phyloP scores from a whole-genome alignment of 2,888 invertebrate species.

The Beris chalybata region DNA sequence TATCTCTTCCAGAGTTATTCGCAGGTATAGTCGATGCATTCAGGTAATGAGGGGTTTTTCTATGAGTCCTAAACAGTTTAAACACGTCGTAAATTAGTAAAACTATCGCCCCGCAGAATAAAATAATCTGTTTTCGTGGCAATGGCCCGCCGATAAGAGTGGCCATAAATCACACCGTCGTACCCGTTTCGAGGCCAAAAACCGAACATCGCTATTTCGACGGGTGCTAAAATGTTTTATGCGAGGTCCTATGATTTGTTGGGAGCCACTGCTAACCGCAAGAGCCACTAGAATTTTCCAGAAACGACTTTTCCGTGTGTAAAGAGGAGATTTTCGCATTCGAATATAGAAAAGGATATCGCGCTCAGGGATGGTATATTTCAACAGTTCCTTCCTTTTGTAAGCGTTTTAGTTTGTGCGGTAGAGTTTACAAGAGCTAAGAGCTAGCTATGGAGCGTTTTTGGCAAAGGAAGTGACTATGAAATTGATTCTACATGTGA shows the following conservation, averaged over 20 bases:
- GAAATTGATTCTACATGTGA: too few relatives aligned
- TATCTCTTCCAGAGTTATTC: neutral
- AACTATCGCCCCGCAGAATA: conserved; percentile 10
- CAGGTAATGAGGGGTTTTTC: conserved; percentile 9
- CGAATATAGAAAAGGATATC: too few relatives aligned
- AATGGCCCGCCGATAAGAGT: conserved; percentile 15
- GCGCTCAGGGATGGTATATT: too few relatives aligned
- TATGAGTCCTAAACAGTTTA: conserved; percentile 11
- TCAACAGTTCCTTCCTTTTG: too few relatives aligned
- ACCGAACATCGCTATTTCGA: conserved; percentile 6
- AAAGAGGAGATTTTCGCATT: too few relatives aligned
- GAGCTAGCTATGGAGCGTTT: too few relatives aligned
- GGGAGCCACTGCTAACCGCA: conserved; percentile 14
- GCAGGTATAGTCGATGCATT: neutral
- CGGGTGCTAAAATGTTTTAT: conserved; percentile 4
- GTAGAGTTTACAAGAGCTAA: too few relatives aligned
- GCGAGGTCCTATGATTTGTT: conserved; percentile 8
- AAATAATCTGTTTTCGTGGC: conserved; percentile 29
- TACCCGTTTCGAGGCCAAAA: conserved; percentile 6
- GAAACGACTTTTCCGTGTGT: neutral
- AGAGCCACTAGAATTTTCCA: neutral
- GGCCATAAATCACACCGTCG: conserved; percentile 19
- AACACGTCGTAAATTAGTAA: conserved; percentile 21
- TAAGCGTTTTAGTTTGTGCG: too few relatives aligned
- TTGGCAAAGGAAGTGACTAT: too few relatives aligned